Conservation (phyloP, 2,113 vertebrate genomes). For the Limnothrissa miodon region DNA sequence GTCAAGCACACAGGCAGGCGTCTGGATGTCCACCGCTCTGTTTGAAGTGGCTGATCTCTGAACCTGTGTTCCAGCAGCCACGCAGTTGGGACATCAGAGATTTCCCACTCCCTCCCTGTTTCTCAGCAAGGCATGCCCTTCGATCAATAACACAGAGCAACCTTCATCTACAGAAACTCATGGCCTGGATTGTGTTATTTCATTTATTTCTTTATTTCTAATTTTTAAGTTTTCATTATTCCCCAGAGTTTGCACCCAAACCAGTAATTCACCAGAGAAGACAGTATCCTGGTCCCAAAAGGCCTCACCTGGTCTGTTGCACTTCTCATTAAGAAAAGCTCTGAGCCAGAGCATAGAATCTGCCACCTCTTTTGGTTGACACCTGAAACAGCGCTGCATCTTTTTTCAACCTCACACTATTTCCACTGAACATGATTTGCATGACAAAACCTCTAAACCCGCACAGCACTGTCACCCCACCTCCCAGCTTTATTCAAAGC, state of each 20-base stretch:
- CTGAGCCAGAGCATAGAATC: background rate
- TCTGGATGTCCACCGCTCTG: constrained; percentile 64
- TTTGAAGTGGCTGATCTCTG: constrained; percentile 74
- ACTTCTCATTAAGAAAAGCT: background rate
- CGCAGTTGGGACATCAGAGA: background rate
- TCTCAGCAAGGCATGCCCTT: background rate
- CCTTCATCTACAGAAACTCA: background rate
- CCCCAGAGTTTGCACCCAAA: background rate
- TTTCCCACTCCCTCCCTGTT: background rate
- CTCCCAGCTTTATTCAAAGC: background rate
- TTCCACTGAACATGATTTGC: background rate
- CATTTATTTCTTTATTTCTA: no score
- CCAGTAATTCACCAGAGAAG: background rate
- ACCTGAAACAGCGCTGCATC: background rate
- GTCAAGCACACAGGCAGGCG: constrained; percentile 57
- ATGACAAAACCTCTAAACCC: background rate
- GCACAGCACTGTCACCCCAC: background rate
- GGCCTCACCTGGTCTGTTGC: background rate
- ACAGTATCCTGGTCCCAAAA: background rate
- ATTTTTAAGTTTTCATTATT: no score
- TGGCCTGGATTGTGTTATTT: background rate
- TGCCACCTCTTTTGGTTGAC: background rate
- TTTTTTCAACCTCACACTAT: background rate
- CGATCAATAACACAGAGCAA: background rate
- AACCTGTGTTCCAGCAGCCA: constrained; percentile 46